Conservation (phyloP, 2,113 vertebrate species). For the Myiopsitta monachus region DNA sequence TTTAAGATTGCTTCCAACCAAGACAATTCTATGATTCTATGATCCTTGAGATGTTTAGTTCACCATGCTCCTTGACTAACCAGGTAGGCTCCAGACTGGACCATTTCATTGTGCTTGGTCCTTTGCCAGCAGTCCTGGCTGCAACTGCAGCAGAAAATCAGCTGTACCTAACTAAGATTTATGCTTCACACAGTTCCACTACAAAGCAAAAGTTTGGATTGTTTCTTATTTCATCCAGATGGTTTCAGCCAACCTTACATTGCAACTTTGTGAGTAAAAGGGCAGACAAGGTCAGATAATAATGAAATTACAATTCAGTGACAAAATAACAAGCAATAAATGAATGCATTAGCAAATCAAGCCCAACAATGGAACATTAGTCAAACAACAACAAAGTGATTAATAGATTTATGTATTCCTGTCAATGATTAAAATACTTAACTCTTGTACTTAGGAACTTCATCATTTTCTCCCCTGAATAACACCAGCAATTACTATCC, state of each 20-base stretch:
- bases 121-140: not conserved
- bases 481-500: not conserved
- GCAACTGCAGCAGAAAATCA: not conserved
- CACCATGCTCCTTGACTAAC: not conserved
- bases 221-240: not conserved
- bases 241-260: not conserved
- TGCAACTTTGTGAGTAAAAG: not conserved
- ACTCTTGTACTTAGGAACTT: not conserved
- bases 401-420: slow-evolving; percentile 11
- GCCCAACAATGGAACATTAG: not conserved
- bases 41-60: not conserved
- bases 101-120: not conserved
- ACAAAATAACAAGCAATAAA: slow-evolving; percentile 30
- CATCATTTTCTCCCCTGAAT: not conserved
- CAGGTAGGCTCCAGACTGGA: not conserved
- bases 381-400: slow-evolving; percentile 47
- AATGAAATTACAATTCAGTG: slow-evolving; percentile 36
- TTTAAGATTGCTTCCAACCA: not conserved
- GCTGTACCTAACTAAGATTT: not conserved
- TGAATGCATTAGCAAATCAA: slow-evolving; percentile 14
- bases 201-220: not conserved
- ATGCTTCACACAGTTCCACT: not conserved
- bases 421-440: not conserved
- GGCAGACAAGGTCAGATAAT: slow-evolving; percentile 40
- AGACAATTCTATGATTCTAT: not conserved